Evolutionary conservation across 2,888 invertebrate species (phyloP).

Genomic region (Phymatocera aterrima): DNA sequence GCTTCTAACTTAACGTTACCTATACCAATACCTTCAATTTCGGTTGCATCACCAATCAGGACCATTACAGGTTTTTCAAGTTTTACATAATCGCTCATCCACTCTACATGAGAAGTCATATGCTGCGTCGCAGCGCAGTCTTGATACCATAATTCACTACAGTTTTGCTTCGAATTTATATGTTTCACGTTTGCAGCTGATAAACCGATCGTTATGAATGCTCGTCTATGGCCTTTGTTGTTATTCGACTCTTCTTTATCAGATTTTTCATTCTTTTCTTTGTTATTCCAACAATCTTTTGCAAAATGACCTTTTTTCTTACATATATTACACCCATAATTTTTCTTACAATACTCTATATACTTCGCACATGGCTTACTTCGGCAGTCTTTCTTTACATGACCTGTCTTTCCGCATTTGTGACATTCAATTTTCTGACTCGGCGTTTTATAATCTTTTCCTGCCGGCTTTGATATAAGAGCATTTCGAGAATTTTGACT

Average conservation of each 20-base stretch:
- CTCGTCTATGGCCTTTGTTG: conserved; percentile 47
- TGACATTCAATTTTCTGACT: conserved; percentile 51
- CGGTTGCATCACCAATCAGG: conserved; percentile 54
- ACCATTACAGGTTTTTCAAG: conserved; percentile 51
- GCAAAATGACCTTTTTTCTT: conserved; percentile 58
- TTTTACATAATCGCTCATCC: conserved; percentile 53
- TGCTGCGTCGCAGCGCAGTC: conserved; percentile 61
- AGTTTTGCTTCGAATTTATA: conserved; percentile 48
- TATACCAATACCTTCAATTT: conserved; percentile 56
- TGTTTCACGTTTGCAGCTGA: conserved; percentile 49
- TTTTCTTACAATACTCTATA: conserved; percentile 58
- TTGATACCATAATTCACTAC: conserved; percentile 55
- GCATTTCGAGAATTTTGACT: conserved; percentile 47
- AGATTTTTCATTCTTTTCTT: conserved; percentile 47
- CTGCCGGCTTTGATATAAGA: conserved; percentile 47
- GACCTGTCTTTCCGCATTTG: conserved; percentile 54
- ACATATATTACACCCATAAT: conserved; percentile 59
- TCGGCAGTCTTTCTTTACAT: conserved; percentile 54
- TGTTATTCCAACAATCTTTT: conserved; percentile 53
- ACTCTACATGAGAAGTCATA: conserved; percentile 57
- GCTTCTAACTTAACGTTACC: conserved; percentile 58
- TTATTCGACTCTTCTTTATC: conserved; percentile 45
- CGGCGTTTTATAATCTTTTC: conserved; percentile 45
- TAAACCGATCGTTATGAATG: conserved; percentile 51
- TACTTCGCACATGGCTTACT: conserved; percentile 56